phyloP scores from a whole-genome alignment of 2,113 vertebrate genomes.

The Petroica traversi region DNA sequence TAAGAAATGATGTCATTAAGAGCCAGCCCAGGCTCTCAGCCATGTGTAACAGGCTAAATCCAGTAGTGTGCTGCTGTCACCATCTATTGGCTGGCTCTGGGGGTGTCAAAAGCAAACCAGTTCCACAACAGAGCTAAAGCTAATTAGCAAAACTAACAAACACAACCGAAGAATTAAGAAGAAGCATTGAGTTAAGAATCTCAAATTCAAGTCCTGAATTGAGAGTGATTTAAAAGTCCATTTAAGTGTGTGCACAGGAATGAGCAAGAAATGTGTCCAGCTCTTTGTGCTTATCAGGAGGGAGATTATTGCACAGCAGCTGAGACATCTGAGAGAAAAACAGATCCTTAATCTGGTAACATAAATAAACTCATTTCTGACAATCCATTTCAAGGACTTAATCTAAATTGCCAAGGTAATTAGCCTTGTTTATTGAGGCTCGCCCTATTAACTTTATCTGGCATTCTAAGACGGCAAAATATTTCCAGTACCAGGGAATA shows the following conservation, averaged over 20 bases:
- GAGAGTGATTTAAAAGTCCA: neutral
- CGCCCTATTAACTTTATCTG: neutral
- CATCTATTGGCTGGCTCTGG: constrained; percentile 27
- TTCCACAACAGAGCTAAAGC: neutral
- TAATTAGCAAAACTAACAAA: constrained; percentile 31
- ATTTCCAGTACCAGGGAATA: neutral
- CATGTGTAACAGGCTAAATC: neutral
- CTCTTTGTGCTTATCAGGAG: neutral
- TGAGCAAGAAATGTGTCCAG: neutral
- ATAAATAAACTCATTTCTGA: constrained; percentile 29
- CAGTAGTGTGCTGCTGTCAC: constrained; percentile 6
- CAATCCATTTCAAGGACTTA: constrained; percentile 18
- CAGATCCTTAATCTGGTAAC: neutral
- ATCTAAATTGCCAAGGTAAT: constrained; percentile 17
- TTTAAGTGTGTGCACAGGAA: neutral
- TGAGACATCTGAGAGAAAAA: neutral
- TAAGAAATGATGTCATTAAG: neutral
- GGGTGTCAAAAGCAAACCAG: neutral
- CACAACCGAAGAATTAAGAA: neutral
- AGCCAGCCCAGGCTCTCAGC: neutral
- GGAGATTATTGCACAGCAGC: neutral
- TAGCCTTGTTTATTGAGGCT: neutral
- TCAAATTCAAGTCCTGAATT: neutral
- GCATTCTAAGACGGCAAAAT: neutral
- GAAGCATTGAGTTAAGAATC: neutral